A percentile compares a stretch with the other conserved stretches of the same genome.
Conservation (phyloP, 1,140 invertebrate species). For the Papilio glaucus region DNA sequence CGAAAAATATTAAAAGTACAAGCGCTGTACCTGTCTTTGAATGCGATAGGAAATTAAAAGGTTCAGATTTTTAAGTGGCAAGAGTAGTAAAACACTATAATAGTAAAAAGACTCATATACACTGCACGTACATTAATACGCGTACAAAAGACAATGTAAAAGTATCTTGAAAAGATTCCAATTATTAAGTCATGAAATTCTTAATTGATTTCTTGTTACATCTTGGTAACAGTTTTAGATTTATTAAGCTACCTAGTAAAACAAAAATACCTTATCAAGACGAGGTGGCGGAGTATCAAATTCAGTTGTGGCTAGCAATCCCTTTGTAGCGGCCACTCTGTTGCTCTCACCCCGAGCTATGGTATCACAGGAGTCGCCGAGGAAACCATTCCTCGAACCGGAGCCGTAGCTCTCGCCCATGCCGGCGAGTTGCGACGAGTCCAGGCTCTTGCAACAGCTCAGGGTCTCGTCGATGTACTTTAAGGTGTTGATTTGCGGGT, state of each 20-base stretch:
- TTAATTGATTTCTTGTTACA: too few relatives aligned
- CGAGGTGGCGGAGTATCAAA: slow-evolving; percentile 72
- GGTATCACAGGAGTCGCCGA: slow-evolving; percentile 78
- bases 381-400: slow-evolving; percentile 78
- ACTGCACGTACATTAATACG: too few relatives aligned
- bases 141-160: too few relatives aligned
- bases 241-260: too few relatives aligned
- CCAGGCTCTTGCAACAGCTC: slow-evolving; percentile 80
- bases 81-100: too few relatives aligned
- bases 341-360: slow-evolving; percentile 74
- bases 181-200: too few relatives aligned
- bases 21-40: too few relatives aligned
- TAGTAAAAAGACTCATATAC: too few relatives aligned
- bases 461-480: slow-evolving; percentile 85
- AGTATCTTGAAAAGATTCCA: too few relatives aligned
- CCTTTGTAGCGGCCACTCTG: slow-evolving; percentile 56
- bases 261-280: slow-evolving; percentile 58
- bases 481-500: slow-evolving; percentile 85
- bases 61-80: background rate
- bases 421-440: slow-evolving; percentile 76
- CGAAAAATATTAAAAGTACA: too few relatives aligned
- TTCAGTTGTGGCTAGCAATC: slow-evolving; percentile 53
- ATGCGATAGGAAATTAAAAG: too few relatives aligned
- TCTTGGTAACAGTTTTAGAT: too few relatives aligned
- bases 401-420: slow-evolving; percentile 82